phyloP scores from a whole-genome alignment of 2,797 vertebrate genomes.

The Phyllotis vaccarum region DNA sequence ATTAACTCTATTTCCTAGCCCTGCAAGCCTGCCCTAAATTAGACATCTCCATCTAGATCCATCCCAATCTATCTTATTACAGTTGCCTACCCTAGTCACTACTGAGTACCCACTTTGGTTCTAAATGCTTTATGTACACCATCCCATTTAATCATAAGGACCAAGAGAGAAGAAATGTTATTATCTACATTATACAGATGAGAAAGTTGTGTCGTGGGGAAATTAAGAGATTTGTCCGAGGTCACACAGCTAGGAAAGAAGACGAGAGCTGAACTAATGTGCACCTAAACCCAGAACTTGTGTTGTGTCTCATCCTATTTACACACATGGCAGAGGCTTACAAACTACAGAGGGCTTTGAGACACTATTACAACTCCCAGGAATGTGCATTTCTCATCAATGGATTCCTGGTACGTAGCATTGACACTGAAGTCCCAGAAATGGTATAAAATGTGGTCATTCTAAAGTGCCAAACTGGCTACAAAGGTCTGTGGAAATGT shows the following conservation, averaged over 20 bases:
- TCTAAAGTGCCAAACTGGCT: background rate
- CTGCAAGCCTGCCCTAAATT: background rate
- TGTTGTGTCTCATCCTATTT: background rate
- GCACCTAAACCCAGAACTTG: background rate
- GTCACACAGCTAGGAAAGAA: background rate
- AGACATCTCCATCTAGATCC: background rate
- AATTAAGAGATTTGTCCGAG: background rate
- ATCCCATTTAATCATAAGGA: background rate
- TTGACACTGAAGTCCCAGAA: constrained; percentile 5
- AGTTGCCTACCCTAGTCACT: background rate
- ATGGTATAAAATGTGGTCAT: background rate
- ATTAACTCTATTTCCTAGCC: background rate
- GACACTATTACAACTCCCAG: background rate
- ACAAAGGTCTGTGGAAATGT: background rate
- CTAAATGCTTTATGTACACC: background rate
- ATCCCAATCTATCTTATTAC: background rate
- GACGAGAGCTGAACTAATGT: background rate
- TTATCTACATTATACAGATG: background rate
- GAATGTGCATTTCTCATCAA: constrained; percentile 40
- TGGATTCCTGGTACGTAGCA: background rate
- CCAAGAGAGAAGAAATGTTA: background rate
- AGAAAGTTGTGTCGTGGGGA: constrained; percentile 18
- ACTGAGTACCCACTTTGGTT: background rate
- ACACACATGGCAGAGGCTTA: background rate
- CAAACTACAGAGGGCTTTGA: constrained; percentile 11